These are phyloP conservation scores for Nesidiocoris tenuis DNA, from an alignment of 2,888 invertebrate genomes.

Conservation along the genomic window DNA sequence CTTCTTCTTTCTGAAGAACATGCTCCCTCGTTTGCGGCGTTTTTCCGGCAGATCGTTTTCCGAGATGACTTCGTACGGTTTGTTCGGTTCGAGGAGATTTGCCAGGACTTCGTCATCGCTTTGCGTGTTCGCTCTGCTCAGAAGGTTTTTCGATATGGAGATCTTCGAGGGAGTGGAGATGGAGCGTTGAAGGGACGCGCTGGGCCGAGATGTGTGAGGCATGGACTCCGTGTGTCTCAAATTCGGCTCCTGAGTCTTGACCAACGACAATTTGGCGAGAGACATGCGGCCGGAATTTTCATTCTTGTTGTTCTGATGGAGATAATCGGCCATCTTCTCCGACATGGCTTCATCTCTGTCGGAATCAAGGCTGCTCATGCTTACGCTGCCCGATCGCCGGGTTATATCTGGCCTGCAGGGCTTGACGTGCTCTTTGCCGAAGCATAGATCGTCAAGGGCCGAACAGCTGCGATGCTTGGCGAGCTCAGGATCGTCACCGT, in stretches of 20 bases:
- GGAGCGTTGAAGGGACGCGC: constrained; percentile 75
- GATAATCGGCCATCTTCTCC: constrained; percentile 56
- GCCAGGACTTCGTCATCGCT: constrained; percentile 33
- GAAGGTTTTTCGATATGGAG: constrained; percentile 54
- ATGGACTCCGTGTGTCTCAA: constrained; percentile 11
- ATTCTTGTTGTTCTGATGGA: constrained; percentile 22
- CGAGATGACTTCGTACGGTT: constrained; percentile 50
- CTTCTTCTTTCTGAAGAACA: constrained; percentile 90
- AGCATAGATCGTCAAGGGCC: constrained; percentile 71
- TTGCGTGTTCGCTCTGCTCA: constrained; percentile 24
- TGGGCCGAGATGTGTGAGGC: constrained; percentile 12
- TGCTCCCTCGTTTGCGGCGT: constrained; percentile 80
- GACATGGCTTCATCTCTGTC: constrained; percentile 70
- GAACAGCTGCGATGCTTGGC: constrained; percentile 81
- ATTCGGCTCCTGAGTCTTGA: constrained; percentile 12
- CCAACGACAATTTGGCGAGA: background rate
- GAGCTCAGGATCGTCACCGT: constrained; percentile 59
- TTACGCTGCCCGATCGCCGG: constrained; percentile 60
- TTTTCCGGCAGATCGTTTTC: constrained; percentile 63
- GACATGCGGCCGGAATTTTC: constrained; percentile 9
- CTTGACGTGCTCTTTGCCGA: constrained; percentile 59
- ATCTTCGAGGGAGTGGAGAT: constrained; percentile 87
- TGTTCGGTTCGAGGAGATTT: constrained; percentile 18
- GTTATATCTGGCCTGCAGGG: constrained; percentile 54
- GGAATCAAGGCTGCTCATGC: constrained; percentile 79